Evolutionary conservation across 1,140 invertebrate species (phyloP).

Genomic region (Arion vulgaris): DNA sequence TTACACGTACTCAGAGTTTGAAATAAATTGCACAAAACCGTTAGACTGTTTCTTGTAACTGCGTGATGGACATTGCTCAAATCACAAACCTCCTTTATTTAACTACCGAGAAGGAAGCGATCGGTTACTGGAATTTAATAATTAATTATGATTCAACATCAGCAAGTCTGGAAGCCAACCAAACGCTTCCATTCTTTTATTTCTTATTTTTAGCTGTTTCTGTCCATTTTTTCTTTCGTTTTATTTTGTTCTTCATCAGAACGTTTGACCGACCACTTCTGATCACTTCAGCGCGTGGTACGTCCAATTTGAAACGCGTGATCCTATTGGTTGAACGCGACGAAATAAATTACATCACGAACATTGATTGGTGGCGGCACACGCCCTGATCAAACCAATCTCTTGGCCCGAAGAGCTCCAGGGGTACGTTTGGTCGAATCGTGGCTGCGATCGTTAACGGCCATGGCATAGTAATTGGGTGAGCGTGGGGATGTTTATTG

Average conservation of each 20-base stretch:
- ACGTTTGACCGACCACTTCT: background rate
- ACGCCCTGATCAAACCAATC: constrained; percentile 25
- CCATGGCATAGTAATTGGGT: background rate
- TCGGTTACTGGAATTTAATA: background rate
- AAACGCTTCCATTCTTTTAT: background rate
- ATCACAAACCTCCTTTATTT: too few relatives aligned
- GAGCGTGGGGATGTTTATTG: background rate
- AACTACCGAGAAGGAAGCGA: too few relatives aligned
- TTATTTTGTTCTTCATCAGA: background rate
- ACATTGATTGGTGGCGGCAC: constrained; percentile 8
- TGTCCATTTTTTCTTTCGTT: background rate
- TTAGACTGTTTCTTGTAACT: too few relatives aligned
- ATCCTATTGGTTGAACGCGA: background rate
- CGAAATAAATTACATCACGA: constrained; percentile 19
- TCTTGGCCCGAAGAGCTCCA: constrained; percentile 13
- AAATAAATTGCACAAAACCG: too few relatives aligned
- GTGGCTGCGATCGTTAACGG: background rate
- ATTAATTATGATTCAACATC: background rate
- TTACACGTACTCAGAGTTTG: too few relatives aligned
- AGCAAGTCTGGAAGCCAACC: background rate
- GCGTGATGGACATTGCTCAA: too few relatives aligned
- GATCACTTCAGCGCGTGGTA: background rate
- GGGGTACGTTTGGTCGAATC: background rate
- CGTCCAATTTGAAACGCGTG: constrained; percentile 8
- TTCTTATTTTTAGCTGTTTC: background rate